Percentiles rank a stretch among this genome's conserved stretches.
These are phyloP conservation scores for Phrynosoma blainvillii DNA, from an alignment of 2,113 vertebrate species.

Conservation along the genomic window DNA sequence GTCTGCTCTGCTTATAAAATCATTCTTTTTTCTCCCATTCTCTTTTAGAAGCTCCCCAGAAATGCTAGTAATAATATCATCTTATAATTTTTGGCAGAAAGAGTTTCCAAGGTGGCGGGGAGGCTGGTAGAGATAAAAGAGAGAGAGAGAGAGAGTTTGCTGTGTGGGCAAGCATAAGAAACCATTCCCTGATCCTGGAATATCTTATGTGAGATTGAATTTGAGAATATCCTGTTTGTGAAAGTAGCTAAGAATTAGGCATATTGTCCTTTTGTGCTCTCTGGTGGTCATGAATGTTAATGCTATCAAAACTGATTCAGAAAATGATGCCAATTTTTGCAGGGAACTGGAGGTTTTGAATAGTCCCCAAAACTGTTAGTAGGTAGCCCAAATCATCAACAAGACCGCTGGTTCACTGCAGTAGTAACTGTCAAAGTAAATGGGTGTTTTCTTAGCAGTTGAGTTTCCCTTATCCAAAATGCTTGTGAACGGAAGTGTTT, in stretches of 20 bases:
- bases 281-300: not conserved
- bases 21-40: no score
- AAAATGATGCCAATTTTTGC: not conserved
- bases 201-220: not conserved
- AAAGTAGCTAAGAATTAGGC: not conserved
- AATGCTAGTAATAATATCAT: no score
- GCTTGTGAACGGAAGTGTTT: no score
- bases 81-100: no score
- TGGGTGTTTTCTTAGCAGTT: not conserved
- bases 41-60: no score
- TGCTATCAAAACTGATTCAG: not conserved
- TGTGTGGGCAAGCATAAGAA: no score
- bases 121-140: no score
- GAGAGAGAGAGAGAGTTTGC: no score
- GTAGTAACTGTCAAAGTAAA: not conserved
- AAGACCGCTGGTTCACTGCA: not conserved
- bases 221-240: not conserved
- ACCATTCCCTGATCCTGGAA: not conserved
- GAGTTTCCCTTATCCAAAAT: no score
- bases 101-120: no score
- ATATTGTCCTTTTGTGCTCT: not conserved
- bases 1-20: no score
- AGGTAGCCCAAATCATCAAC: not conserved
- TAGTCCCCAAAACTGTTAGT: not conserved
- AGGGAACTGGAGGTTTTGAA: not conserved